Percentiles rank a stretch among this genome's conserved stretches.
These are phyloP conservation scores for Fulmarus glacialis DNA, from an alignment of 2,113 vertebrate species.

Conservation along the genomic window DNA sequence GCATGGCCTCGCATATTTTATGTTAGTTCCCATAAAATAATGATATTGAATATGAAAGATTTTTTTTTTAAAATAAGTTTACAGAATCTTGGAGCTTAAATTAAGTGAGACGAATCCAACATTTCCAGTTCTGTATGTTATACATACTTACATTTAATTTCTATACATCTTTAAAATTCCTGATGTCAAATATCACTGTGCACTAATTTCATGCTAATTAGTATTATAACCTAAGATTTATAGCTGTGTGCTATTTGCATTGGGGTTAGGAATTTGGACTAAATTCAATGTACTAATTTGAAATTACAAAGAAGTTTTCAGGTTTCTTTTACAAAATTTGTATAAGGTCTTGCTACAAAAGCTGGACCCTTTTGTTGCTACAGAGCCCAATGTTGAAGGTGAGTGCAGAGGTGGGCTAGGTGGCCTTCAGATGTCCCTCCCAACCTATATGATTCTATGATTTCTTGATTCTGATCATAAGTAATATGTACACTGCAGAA, in stretches of 20 bases:
- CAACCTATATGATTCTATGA: neutral
- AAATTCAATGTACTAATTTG: neutral
- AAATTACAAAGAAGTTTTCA: neutral
- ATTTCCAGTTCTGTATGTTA: neutral
- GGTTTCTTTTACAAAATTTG: neutral
- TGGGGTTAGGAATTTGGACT: neutral
- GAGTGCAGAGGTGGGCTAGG: neutral
- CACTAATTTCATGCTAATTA: neutral
- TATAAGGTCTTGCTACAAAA: neutral
- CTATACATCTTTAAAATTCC: neutral
- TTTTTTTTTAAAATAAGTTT: neutral
- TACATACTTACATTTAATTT: neutral
- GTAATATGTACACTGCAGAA: neutral
- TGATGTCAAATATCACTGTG: neutral
- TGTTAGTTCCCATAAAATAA: neutral
- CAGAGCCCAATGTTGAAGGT: neutral
- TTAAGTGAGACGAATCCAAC: neutral
- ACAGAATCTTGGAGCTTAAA: neutral
- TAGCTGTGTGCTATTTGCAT: neutral
- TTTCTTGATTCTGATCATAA: neutral
- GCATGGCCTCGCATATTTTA: neutral
- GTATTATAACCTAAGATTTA: neutral
- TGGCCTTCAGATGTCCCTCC: neutral
- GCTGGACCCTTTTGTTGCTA: neutral
- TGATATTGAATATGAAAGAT: neutral